Evolutionary conservation across 1,140 invertebrate species (phyloP).

Genomic region (Sarcophaga bullata): DNA sequence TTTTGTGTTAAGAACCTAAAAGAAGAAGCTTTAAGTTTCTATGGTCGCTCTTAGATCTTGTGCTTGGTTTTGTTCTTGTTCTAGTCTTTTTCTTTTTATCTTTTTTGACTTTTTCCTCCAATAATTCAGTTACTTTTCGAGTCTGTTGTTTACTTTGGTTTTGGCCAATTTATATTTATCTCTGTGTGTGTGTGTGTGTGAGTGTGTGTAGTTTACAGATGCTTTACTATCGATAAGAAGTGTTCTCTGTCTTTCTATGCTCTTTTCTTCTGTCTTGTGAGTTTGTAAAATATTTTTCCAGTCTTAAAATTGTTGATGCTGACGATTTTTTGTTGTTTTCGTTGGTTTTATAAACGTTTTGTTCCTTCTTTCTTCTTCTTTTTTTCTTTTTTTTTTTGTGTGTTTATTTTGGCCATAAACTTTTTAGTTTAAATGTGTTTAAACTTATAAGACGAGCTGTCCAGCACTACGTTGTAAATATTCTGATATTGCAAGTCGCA

Average conservation of each 20-base stretch:
- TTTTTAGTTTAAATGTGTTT: not conserved
- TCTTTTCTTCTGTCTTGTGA: too few species aligned
- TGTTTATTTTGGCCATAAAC: not conserved
- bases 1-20: not conserved
- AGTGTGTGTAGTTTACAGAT: not conserved
- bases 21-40: not conserved
- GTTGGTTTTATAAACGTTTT: too few species aligned
- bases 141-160: too few species aligned
- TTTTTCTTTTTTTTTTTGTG: too few species aligned
- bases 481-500: too few species aligned
- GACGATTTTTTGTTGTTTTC: not conserved
- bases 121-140: too few species aligned
- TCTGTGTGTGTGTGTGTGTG: not conserved
- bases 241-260: not conserved
- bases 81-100: too few species aligned
- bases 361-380: too few species aligned
- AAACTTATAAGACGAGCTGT: not conserved
- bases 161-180: not conserved
- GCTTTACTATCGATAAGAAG: not conserved
- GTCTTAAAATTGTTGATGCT: not conserved
- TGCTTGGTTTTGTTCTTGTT: too few species aligned
- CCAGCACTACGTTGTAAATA: too few species aligned
- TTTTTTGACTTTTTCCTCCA: too few species aligned
- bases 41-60: not conserved
- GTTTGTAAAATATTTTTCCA: not conserved